Evolutionary conservation across 2,113 vertebrate species (phyloP).

Genomic region (Grammomys surdaster): DNA sequence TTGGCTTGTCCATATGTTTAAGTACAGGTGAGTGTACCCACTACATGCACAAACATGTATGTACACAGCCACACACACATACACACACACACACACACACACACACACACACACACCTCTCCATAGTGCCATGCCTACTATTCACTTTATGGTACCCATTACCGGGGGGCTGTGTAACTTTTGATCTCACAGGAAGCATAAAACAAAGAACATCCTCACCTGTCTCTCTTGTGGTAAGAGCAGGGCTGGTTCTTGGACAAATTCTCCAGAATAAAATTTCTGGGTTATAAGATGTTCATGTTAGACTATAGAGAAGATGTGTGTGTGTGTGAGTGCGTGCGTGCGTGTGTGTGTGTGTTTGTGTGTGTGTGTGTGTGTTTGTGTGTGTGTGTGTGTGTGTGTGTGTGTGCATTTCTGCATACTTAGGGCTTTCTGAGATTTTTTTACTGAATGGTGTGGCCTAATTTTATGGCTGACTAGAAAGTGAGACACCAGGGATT

Average conservation of each 20-base stretch:
- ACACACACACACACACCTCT: neutral
- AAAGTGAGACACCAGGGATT: conserved; percentile 22
- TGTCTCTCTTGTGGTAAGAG: neutral
- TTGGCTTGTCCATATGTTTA: neutral
- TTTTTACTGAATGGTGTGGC: conserved; percentile 22
- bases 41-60: neutral
- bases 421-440: neutral
- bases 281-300: neutral
- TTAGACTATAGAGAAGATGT: neutral
- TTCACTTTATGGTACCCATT: neutral
- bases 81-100: neutral
- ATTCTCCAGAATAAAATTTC: neutral
- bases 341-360: neutral
- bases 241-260: neutral
- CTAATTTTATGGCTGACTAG: conserved; percentile 35
- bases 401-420: conserved; percentile 34
- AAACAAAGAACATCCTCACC: neutral
- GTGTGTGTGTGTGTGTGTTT: neutral
- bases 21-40: neutral
- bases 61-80: neutral
- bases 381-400: neutral
- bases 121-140: neutral
- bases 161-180: neutral
- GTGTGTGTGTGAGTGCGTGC: neutral
- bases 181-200: neutral